Evolutionary conservation across 2,888 invertebrate species (phyloP).

Genomic region (Euzophera pinguis): DNA sequence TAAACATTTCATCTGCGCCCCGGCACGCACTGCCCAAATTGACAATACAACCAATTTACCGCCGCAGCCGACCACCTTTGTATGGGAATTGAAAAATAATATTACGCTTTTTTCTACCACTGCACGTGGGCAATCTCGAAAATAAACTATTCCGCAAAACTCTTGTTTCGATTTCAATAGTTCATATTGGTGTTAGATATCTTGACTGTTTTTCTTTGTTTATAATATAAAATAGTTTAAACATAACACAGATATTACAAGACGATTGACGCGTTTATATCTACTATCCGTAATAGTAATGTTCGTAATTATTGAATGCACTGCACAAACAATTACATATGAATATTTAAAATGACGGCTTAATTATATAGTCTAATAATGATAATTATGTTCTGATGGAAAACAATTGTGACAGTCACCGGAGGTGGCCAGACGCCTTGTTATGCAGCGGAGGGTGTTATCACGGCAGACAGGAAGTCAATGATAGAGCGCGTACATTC

Average conservation of each 20-base stretch:
- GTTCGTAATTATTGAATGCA: constrained; percentile 3
- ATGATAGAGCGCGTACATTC: constrained; percentile 40
- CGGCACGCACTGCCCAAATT: constrained; percentile 79
- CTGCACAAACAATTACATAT: not conserved
- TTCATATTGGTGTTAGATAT: constrained; percentile 21
- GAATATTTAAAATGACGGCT: constrained; percentile 3
- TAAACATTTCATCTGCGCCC: constrained; percentile 77
- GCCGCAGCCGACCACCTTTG: constrained; percentile 76
- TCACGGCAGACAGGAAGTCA: constrained; percentile 56
- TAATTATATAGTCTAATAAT: constrained; percentile 8
- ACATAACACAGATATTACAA: too few species aligned
- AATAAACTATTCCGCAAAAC: constrained; percentile 62
- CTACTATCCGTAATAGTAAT: not conserved
- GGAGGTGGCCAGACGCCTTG: constrained; percentile 34
- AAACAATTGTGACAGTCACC: constrained; percentile 14
- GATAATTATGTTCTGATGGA: constrained; percentile 7
- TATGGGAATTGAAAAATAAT: constrained; percentile 80
- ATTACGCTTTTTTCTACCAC: constrained; percentile 71
- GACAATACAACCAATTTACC: constrained; percentile 79
- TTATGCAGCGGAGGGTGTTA: constrained; percentile 46
- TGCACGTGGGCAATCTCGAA: constrained; percentile 66
- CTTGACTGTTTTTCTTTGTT: not conserved
- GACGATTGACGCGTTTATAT: not conserved
- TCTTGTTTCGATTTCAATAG: constrained; percentile 28
- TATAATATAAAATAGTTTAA: too few species aligned